Evolutionary conservation across 2,888 invertebrate species (phyloP), one percentile per base, ranked within the genome.

Genomic region (Malthinus flaveolus): DNA sequence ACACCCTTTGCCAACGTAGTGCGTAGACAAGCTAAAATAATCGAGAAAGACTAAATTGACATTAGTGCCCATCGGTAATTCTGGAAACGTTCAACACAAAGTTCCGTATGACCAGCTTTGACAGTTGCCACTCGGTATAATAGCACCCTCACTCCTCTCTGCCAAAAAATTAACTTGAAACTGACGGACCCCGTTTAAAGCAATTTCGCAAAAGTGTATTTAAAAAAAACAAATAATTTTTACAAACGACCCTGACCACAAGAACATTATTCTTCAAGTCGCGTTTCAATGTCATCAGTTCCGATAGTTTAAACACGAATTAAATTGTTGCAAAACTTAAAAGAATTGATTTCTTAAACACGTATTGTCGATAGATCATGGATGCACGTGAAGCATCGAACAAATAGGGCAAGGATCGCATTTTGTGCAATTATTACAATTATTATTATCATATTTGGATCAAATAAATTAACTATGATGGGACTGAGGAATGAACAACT

Each of bases 401-500:
- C 66, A 68, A 68, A 63, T 69, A 56, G 70, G 69, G 68, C 69
- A 71, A 71, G 70, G 69, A 66, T 64, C 46, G 35, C 5, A 36
- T 23, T 49, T 49, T 49, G 34, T 50, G 45, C 48, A 55, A 48
- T 11, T 37, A 36, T 46, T 23, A 39, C 32, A 8, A 39, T 37
- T 37, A 7, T 12, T 37, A 37, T 10, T 7, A n/a, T 12, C 11
- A 9, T 11, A 23, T 23, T 23, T 23, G 2, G 23, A 23, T 23
- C 23, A 23, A 23, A 23, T 5, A 23, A 23, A 23, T 23, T 23
- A 23, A 3, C 23, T 23, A 37, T 2, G 11, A 37, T 12, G 13
- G 1, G 13, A 36, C n/a, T n/a, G 13, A 11, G 2, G 11, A 37
- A 37, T 37, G 8, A 37, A 37, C 37, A 7, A 13, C 10, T 23